phyloP scores from a whole-genome alignment of 2,113 vertebrate species.

The Peromyscus californicus region DNA sequence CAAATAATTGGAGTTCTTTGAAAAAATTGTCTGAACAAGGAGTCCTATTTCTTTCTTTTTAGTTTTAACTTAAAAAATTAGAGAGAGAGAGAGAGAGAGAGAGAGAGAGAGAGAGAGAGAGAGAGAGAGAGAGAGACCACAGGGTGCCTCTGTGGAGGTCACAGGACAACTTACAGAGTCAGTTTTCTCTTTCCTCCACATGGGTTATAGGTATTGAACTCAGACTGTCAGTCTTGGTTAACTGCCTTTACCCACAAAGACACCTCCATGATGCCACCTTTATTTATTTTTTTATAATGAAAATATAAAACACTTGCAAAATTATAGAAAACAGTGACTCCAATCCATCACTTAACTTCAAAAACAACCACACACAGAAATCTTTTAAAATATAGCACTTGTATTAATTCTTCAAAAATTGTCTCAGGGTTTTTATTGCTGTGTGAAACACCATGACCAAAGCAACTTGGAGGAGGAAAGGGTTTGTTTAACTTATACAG shows the following conservation, averaged over 20 bases:
- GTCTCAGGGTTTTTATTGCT: neutral
- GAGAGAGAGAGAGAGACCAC: neutral
- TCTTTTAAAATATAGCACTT: neutral
- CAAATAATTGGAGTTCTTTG: neutral
- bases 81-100: neutral
- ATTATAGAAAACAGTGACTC: neutral
- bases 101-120: neutral
- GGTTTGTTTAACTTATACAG: neutral
- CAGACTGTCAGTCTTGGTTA: too few species aligned
- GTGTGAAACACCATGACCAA: neutral
- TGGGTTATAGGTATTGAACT: neutral
- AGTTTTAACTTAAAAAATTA: neutral
- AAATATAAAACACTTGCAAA: neutral
- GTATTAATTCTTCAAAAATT: neutral
- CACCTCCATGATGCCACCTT: neutral
- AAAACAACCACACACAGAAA: neutral
- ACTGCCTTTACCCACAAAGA: neutral
- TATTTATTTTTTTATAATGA: neutral
- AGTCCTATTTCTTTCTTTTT: neutral
- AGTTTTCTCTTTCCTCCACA: neutral
- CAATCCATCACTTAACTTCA: neutral
- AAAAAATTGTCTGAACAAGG: neutral
- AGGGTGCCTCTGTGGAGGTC: neutral
- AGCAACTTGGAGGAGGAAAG: neutral
- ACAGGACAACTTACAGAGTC: neutral